Conservation (phyloP, 2,888 invertebrate species). For the Ommatoiulus sabulosus region DNA sequence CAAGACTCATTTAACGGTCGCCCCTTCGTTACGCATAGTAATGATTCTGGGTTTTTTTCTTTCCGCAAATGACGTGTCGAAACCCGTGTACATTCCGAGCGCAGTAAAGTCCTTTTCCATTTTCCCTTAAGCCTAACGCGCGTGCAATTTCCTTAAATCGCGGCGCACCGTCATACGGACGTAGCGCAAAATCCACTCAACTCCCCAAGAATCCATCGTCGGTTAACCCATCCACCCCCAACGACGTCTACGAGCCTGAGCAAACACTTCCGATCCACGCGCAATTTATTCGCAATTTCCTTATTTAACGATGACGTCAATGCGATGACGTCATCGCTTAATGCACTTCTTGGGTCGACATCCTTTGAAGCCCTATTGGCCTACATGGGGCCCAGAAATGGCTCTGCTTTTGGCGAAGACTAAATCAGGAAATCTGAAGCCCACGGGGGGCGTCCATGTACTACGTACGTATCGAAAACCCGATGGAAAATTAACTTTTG, state of each 20-base stretch:
- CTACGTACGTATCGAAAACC: neutral
- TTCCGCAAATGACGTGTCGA: neutral
- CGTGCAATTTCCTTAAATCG: neutral
- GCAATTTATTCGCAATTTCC: conserved; percentile 36
- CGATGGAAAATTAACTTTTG: no score
- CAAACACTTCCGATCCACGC: conserved; percentile 36
- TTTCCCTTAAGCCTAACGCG: neutral
- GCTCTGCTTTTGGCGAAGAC: neutral
- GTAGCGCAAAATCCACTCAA: conserved; percentile 1
- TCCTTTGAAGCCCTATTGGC: conserved; percentile 26
- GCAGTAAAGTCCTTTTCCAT: neutral
- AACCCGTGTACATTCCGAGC: neutral
- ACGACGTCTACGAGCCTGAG: neutral
- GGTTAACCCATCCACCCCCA: conserved; percentile 14
- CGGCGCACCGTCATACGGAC: neutral
- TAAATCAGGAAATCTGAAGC: neutral
- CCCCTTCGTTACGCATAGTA: neutral
- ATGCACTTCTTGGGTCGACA: conserved; percentile 24
- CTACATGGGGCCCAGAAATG: neutral
- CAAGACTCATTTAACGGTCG: neutral
- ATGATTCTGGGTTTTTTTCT: neutral
- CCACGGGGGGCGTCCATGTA: neutral
- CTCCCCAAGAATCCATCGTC: conserved; percentile 36
- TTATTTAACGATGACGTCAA: conserved; percentile 40
- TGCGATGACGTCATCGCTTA: neutral